Evolutionary conservation across 2,888 invertebrate genomes (phyloP).

Genomic region (Leucoma salicis): DNA sequence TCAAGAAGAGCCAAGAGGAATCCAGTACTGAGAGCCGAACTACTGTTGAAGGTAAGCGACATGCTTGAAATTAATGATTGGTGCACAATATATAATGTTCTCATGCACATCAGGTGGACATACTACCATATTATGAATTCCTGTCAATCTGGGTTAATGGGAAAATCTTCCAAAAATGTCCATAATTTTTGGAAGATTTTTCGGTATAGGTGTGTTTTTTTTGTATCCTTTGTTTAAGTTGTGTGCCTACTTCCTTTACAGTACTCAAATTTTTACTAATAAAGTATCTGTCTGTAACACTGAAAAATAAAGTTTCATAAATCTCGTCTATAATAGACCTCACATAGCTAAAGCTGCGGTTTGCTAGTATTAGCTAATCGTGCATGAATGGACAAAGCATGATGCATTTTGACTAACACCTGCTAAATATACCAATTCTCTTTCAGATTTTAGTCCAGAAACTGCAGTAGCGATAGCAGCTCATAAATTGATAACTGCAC

Average conservation of each 20-base stretch:
- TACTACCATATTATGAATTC: neutral
- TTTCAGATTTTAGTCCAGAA: constrained; percentile 64
- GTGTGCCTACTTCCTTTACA: too few relatives aligned
- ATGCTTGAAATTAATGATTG: neutral
- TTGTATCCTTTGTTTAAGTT: neutral
- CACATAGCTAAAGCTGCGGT: neutral
- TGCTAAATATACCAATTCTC: constrained; percentile 8
- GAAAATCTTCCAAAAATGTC: neutral
- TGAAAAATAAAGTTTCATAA: neutral
- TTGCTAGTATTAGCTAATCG: neutral
- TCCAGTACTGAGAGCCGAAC: constrained; percentile 53
- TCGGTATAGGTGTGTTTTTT: neutral
- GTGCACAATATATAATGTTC: neutral
- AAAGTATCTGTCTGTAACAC: neutral
- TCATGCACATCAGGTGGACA: neutral
- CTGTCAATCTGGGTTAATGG: too few relatives aligned
- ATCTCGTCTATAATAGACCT: neutral
- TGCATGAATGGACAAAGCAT: neutral
- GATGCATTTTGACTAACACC: constrained; percentile 9
- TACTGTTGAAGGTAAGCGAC: constrained; percentile 49
- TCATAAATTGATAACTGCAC: constrained; percentile 71
- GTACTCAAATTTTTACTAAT: too few relatives aligned
- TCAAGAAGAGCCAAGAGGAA: constrained; percentile 51
- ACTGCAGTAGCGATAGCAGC: constrained; percentile 74
- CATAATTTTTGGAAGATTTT: neutral